phyloP scores from a whole-genome alignment of 2,888 invertebrate species.

The Chromoteleia sp. region DNA sequence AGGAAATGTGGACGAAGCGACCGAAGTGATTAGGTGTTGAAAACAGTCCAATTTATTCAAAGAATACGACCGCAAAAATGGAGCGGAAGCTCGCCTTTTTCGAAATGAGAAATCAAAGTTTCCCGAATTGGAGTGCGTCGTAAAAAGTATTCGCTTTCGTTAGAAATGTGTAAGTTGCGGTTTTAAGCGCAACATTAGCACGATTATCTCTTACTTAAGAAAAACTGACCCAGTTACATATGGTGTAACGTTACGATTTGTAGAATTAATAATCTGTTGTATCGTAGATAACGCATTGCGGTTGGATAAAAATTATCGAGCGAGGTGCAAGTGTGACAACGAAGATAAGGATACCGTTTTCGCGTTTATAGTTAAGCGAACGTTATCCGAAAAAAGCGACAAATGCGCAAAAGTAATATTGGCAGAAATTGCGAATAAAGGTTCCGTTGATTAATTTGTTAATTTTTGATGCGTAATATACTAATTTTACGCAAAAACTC shows the following conservation, averaged over 20 bases:
- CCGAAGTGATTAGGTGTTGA: conserved; percentile 1
- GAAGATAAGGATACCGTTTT: background rate
- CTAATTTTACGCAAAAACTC: background rate
- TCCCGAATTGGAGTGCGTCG: background rate
- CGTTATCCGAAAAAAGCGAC: no score
- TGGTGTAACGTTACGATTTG: conserved; percentile 36
- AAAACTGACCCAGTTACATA: conserved; percentile 35
- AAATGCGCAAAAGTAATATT: no score
- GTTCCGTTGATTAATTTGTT: no score
- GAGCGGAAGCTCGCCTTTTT: no score
- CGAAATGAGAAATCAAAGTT: background rate
- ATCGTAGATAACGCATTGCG: conserved; percentile 3
- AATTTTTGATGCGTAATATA: no score
- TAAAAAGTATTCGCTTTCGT: background rate
- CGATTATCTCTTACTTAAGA: conserved; percentile 16
- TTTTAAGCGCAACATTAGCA: conserved; percentile 21
- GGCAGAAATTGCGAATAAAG: no score
- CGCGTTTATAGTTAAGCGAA: no score
- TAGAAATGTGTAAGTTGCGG: background rate
- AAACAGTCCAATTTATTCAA: no score
- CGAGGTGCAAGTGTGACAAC: background rate
- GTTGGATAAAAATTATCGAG: conserved; percentile 2
- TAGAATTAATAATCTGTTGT: conserved; percentile 21
- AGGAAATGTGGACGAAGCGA: background rate
- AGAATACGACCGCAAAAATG: no score